Evolutionary conservation across 2,797 vertebrate species (phyloP).

Genomic region (Lagocephalus sceleratus): DNA sequence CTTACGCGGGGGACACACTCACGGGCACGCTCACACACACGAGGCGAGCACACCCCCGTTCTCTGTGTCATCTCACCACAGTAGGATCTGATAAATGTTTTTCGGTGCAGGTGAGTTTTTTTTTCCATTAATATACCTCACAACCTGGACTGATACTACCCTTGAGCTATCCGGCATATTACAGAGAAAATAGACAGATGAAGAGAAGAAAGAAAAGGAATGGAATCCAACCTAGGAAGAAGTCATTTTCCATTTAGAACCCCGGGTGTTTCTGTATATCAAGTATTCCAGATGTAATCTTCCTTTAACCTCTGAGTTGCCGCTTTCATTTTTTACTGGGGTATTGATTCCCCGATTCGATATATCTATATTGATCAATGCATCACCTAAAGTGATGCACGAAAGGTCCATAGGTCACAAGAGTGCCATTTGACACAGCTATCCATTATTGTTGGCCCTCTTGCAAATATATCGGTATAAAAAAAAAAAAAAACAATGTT

Average conservation of each 20-base stretch:
- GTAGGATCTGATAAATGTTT: constrained; percentile 57
- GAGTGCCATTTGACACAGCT: constrained; percentile 36
- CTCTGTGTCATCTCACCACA: constrained; percentile 28
- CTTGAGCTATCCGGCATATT: constrained; percentile 42
- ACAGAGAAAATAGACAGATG: constrained; percentile 34
- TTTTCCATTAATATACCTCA: constrained; percentile 50
- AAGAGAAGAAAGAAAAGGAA: constrained; percentile 15
- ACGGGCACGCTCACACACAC: constrained; percentile 8
- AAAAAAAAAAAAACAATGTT: not conserved
- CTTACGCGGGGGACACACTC: constrained; percentile 24
- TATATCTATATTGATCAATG: constrained; percentile 53
- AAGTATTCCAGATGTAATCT: constrained; percentile 34
- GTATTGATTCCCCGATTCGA: constrained; percentile 53
- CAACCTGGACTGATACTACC: constrained; percentile 14
- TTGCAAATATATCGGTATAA: constrained; percentile 47
- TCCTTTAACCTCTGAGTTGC: constrained; percentile 37
- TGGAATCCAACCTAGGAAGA: constrained; percentile 6
- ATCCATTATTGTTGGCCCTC: constrained; percentile 46
- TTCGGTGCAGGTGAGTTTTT: constrained; percentile 46
- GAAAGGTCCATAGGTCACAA: constrained; percentile 43
- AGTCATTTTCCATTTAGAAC: constrained; percentile 11
- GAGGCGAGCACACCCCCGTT: constrained; percentile 15
- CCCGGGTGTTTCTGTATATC: constrained; percentile 22
- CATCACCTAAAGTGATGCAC: constrained; percentile 68
- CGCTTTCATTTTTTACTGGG: constrained; percentile 22